Evolutionary conservation across 2,888 invertebrate species (phyloP), one percentile per base, ranked within the genome.

Genomic region (Calameuta idolon): DNA sequence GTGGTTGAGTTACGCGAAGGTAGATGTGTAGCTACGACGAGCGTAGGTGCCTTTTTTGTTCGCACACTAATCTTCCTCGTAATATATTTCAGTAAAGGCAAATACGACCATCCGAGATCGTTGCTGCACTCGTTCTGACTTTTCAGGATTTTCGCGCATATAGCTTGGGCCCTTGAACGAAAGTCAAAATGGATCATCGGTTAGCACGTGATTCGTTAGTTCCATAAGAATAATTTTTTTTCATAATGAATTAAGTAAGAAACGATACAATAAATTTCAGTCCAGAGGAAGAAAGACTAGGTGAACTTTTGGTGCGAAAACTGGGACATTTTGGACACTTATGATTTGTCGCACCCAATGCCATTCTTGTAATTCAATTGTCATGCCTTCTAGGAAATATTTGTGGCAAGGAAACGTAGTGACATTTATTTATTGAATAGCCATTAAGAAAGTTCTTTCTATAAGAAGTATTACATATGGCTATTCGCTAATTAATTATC

Each of bases 161-260:
- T 55, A 55, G 55, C 9, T 55, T 9, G 9, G 55, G 55, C 55
- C 23, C 9, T 35, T 33, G 34, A 69, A 69, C 55, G 40, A 76
- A 87, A 87, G 85, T 88, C 88, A 84, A 79, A 81, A 81, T 81
- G 85, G 85, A 87, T 87, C 87, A 88, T 88, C 84, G 87, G 83
- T 82, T 87, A 81, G 84, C 82, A 75, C 79, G 85, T 86, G 88
- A 88, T 88, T 87, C 86, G 88, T 88, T 86, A 84, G 30, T 15
- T 55, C 23, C 23, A 55, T 55, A 55, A 2, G 23, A 1, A 23
- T 55, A 55, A 55, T 9, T 55, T 23, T 55, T 9, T 0, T 2
- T 23, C 23, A 9, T 9, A 23, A 23, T 23, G 5, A 55, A 9
- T 55, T 1, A 23, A 55, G 55, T 55, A 23, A 9, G 55, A 55